Conservation (phyloP, 2,113 vertebrate genomes). For the Platycercus adscitus region DNA sequence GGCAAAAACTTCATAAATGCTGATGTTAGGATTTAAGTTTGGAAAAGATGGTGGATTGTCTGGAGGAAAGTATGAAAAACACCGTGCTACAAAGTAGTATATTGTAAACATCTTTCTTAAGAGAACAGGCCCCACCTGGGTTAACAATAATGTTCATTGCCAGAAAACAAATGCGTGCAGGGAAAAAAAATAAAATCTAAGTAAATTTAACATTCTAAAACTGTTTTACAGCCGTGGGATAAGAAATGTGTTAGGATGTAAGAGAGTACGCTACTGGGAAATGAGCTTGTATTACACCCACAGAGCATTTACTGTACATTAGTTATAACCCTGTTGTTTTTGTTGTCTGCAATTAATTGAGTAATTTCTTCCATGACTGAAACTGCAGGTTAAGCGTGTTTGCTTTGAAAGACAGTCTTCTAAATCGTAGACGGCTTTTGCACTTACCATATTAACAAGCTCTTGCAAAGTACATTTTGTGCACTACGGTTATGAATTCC, state of each 20-base stretch:
- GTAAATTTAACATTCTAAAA: slow-evolving; percentile 17
- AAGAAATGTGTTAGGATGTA: slow-evolving; percentile 17
- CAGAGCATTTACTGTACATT: slow-evolving; percentile 56
- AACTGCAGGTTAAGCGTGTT: slow-evolving; percentile 50
- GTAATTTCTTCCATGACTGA: slow-evolving; percentile 62
- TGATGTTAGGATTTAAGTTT: background rate
- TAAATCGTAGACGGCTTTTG: background rate
- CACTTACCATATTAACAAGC: slow-evolving; percentile 10
- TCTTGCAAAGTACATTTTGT: background rate
- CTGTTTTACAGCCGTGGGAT: background rate
- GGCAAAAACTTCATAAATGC: background rate
- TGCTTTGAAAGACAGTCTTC: slow-evolving; percentile 27
- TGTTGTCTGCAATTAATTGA: slow-evolving; percentile 60
- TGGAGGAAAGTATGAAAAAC: background rate
- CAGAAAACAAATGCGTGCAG: background rate
- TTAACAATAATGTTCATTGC: slow-evolving; percentile 7
- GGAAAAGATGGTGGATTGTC: background rate
- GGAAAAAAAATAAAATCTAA: background rate
- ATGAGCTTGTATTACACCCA: slow-evolving; percentile 23
- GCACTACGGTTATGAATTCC: background rate
- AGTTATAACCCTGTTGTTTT: slow-evolving; percentile 56
- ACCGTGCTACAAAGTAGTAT: background rate
- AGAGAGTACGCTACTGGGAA: slow-evolving; percentile 17
- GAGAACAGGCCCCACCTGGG: background rate
- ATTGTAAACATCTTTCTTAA: background rate